Evolutionary conservation across 2,888 invertebrate species (phyloP).

Genomic region (Philereme transversata): DNA sequence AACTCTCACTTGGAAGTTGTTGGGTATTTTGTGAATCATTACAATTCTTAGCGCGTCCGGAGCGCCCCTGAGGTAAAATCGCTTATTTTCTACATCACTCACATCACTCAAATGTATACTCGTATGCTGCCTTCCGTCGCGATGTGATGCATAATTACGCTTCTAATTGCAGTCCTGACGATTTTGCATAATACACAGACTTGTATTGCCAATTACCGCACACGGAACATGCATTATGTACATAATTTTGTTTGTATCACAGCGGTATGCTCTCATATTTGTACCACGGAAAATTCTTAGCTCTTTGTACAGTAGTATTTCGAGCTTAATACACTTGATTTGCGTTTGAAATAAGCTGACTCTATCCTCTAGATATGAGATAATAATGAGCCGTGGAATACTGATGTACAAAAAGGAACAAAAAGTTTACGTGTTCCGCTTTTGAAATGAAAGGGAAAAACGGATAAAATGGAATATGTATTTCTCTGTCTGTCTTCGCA

Average conservation of each 20-base stretch:
- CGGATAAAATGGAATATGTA: conserved; percentile 1
- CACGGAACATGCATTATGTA: conserved; percentile 7
- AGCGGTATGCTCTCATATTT: neutral
- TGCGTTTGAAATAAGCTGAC: too few species aligned
- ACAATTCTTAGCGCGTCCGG: neutral
- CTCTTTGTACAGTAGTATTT: neutral
- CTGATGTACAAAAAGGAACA: too few species aligned
- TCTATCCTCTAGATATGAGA: too few species aligned
- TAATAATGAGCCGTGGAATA: too few species aligned
- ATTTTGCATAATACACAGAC: conserved; percentile 32
- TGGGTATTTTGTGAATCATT: neutral
- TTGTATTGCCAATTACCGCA: conserved; percentile 10
- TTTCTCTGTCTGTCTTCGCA: conserved; percentile 19
- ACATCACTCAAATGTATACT: neutral
- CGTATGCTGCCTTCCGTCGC: too few species aligned
- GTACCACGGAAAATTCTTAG: neutral
- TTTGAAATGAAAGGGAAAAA: conserved; percentile 16
- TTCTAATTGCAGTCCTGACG: conserved; percentile 31
- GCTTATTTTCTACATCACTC: neutral
- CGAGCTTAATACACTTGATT: too few species aligned
- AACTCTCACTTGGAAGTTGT: neutral
- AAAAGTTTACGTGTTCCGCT: neutral
- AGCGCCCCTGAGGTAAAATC: neutral
- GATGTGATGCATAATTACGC: conserved; percentile 11
- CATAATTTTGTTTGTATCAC: too few species aligned